Evolutionary conservation across 2,888 invertebrate genomes (phyloP).

Genomic region (Tipula unca): DNA sequence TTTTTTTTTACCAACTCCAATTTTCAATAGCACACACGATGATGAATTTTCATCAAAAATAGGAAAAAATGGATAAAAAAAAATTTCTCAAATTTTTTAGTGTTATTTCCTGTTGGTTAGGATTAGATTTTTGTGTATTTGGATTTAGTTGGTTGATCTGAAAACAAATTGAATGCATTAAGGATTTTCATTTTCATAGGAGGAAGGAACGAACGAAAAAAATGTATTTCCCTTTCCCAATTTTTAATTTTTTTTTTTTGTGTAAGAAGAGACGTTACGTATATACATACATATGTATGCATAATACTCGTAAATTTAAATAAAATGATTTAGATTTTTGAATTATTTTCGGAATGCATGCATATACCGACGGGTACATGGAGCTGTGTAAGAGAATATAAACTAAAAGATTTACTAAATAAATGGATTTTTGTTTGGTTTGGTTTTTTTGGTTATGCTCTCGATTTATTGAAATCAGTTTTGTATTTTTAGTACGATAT

Average conservation of each 20-base stretch:
- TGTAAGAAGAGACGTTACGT: background rate
- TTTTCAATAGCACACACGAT: background rate
- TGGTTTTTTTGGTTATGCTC: background rate
- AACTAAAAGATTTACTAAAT: conserved; percentile 2
- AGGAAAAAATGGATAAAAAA: background rate
- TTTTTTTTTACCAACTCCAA: background rate
- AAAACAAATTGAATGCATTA: background rate
- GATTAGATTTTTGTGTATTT: background rate
- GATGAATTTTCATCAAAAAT: background rate
- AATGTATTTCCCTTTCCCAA: background rate
- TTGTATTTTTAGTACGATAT: background rate
- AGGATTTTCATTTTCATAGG: background rate
- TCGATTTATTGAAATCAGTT: background rate
- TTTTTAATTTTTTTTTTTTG: background rate
- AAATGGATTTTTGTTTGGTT: background rate
- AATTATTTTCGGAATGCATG: background rate
- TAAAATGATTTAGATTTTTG: background rate
- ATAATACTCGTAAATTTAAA: background rate
- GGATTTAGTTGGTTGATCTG: background rate
- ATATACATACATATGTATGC: no score
- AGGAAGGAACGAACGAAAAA: background rate
- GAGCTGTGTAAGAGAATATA: background rate
- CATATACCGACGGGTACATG: background rate
- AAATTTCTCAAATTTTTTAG: background rate
- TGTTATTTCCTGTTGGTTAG: background rate